A percentile compares a stretch with the other conserved stretches of the same genome.
phyloP scores from a whole-genome alignment of 1,140 invertebrate species.

The Neodiprion virginianus region DNA sequence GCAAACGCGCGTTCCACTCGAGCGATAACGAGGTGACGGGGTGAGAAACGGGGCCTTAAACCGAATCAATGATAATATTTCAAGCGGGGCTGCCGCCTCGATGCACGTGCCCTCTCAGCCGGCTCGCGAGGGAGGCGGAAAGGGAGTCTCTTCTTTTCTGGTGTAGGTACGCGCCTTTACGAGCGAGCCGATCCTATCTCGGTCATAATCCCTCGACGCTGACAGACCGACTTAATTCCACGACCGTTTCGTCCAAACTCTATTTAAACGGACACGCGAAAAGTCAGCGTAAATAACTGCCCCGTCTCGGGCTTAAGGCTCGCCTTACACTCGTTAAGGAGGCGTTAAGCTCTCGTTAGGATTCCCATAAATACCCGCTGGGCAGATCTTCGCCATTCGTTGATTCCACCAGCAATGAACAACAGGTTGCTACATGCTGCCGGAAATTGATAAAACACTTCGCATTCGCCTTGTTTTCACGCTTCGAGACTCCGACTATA shows the following conservation, averaged over 20 bases:
- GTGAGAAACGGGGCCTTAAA: not conserved
- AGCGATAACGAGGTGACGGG: slow-evolving; percentile 2
- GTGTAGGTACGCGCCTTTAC: not conserved
- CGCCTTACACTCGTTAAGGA: slow-evolving; percentile 21
- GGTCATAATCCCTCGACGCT: slow-evolving; percentile 13
- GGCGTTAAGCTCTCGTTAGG: slow-evolving; percentile 19
- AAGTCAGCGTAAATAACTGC: slow-evolving; percentile 23
- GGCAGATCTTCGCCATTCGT: not conserved
- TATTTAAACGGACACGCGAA: slow-evolving; percentile 24
- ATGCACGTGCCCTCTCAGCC: not conserved
- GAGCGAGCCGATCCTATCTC: not conserved
- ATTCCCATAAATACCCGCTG: not conserved
- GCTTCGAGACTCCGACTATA: no score
- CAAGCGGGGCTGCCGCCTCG: not conserved
- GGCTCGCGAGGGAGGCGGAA: not conserved
- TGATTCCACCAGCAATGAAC: not conserved
- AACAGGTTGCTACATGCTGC: not conserved
- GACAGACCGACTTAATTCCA: slow-evolving; percentile 26
- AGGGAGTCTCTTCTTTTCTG: not conserved
- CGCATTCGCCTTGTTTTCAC: no score
- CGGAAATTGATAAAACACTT: not conserved
- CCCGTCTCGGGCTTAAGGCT: slow-evolving; percentile 14
- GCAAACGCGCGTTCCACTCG: not conserved
- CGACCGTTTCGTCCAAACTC: slow-evolving; percentile 22
- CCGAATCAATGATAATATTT: slow-evolving; percentile 1